These are phyloP conservation scores for Typhlichthys subterraneus DNA, from an alignment of 2,797 vertebrate species.

Conservation along the genomic window DNA sequence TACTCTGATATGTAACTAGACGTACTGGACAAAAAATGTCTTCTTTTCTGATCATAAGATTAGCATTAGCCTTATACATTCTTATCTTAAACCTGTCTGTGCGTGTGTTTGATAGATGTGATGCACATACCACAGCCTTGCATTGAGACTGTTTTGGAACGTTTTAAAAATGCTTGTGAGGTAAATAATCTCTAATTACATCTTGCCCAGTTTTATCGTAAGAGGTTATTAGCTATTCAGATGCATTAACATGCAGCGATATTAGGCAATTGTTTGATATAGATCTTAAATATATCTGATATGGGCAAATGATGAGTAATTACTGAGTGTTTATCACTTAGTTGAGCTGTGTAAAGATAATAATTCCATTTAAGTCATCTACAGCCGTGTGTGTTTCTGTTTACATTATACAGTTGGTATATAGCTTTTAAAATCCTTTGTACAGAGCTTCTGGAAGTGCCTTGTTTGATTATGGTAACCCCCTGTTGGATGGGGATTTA, in stretches of 20 bases:
- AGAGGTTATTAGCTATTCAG: not conserved
- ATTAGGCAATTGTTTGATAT: too few relatives aligned
- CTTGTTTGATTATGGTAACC: not conserved
- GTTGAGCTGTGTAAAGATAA: slow-evolving; percentile 31
- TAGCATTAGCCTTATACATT: too few relatives aligned
- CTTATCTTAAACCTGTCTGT: too few relatives aligned
- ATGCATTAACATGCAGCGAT: not conserved
- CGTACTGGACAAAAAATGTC: too few relatives aligned
- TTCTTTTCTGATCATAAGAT: too few relatives aligned
- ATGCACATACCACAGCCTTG: too few relatives aligned
- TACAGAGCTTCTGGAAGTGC: slow-evolving; percentile 5
- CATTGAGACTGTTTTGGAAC: too few relatives aligned
- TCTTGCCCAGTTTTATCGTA: not conserved
- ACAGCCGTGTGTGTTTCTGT: slow-evolving; percentile 14
- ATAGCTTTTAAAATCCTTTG: slow-evolving; percentile 1
- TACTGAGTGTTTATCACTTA: slow-evolving; percentile 27
- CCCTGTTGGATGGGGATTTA: slow-evolving; percentile 2
- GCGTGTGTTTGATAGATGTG: too few relatives aligned
- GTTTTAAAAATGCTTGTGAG: not conserved
- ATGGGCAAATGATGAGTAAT: not conserved
- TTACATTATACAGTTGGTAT: slow-evolving; percentile 13
- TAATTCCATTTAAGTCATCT: slow-evolving; percentile 26
- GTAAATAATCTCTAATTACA: not conserved
- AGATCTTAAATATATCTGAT: too few relatives aligned
- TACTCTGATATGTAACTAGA: too few relatives aligned